Percentiles rank a stretch among this genome's conserved stretches.
phyloP scores from a whole-genome alignment of 1,140 invertebrate species.

The Rhagoletis pomonella region DNA sequence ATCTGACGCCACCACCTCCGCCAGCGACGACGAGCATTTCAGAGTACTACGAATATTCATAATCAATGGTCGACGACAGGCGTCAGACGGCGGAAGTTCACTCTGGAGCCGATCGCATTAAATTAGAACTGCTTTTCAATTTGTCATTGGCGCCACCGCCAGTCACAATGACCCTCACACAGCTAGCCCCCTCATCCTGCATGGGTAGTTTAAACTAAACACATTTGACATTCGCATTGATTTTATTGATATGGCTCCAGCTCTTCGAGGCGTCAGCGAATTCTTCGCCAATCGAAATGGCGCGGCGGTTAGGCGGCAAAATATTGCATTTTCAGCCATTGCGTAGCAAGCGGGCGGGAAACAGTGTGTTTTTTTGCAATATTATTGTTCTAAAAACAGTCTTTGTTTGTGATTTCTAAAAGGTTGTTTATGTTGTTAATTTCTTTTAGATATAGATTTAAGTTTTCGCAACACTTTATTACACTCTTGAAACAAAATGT shows the following conservation, averaged over 20 bases:
- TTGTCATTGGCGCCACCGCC: conserved; percentile 32
- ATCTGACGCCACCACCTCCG: background rate
- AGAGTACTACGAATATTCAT: background rate
- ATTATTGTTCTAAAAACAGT: too few relatives aligned
- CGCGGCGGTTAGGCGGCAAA: background rate
- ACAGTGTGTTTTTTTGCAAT: background rate
- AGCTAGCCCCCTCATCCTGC: background rate
- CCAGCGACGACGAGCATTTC: background rate
- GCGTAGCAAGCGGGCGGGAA: background rate
- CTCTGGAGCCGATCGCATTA: conserved; percentile 40
- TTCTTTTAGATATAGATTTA: too few relatives aligned
- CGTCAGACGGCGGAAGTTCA: conserved; percentile 42
- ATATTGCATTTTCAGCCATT: background rate
- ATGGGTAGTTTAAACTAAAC: background rate
- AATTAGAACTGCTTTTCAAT: conserved; percentile 45
- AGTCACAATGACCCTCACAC: background rate
- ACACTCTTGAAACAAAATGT: too few relatives aligned
- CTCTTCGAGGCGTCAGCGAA: background rate
- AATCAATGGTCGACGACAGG: conserved; percentile 13
- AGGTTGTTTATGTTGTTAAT: too few relatives aligned
- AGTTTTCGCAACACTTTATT: too few relatives aligned
- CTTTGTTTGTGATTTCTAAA: too few relatives aligned
- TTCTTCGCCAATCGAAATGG: background rate
- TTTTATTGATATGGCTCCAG: conserved; percentile 17
- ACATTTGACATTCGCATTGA: conserved; percentile 38